Base-by-base conservation (phyloP, 2,888 invertebrate genomes). In the Merodon equestris region DNA sequence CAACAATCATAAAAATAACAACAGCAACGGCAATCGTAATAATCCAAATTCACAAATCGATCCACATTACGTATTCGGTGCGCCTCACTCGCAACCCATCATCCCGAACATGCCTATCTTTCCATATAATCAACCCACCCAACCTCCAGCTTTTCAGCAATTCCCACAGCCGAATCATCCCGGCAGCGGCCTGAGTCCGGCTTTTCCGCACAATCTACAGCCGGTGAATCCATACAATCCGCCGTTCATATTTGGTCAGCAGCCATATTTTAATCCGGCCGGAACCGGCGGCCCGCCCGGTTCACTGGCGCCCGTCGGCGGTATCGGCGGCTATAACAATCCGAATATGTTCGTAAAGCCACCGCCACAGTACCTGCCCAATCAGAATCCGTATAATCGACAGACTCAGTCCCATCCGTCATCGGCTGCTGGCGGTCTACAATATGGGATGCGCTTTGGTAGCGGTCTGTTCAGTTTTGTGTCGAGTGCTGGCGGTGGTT, bases 31-130 rank as follows among this genome's bases (percentile, higher is more conserved):
- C 84, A 38, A 84, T 83, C 73, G 76, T 42, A 73, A 81, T 44
- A 83, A 84, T 81, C 36, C 94, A 93, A 84, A 92, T 92, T 66
- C 84, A 60, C 83, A 82, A 72, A 84, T 88, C 75, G 88, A 89
- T 86, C 88, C 85, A 79, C 88, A 89, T 68, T 88, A 88, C 79
- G 87, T 89, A 14, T 89, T 89, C 60, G 89, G 89, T 48, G 86
- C 88, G 42, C 87, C 88, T 71, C 85, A 87, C 63, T 86, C 86
- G 61, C 86, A 87, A 83, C 87, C 87, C 67, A 83, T 88, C 44
- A 85, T 87, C 81, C 87, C 87, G 40, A 86, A 87, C 81, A 83
- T 88, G 84, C 89, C 89, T 81, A 88, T 88, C 73, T 88, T 88
- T 81, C 88, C 89, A 60, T 87, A 86, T 82, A 87, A 87, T 71